Conservation (phyloP, 2,797 vertebrate species). For the Typhlichthys subterraneus region DNA sequence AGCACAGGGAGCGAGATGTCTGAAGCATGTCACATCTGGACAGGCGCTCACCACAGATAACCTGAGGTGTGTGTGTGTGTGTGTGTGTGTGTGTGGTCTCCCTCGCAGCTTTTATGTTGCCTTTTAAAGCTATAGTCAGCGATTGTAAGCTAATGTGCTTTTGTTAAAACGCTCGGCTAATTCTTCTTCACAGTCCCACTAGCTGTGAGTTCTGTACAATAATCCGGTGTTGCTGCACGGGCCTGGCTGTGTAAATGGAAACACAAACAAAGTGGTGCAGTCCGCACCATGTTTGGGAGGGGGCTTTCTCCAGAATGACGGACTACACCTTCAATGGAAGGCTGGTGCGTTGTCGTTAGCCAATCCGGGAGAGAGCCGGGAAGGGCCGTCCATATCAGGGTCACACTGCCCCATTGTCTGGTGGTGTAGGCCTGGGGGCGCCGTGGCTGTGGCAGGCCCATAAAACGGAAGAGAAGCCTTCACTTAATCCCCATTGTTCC, state of each 20-base stretch:
- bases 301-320: too few species aligned
- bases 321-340: constrained; percentile 11
- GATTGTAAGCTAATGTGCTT: constrained; percentile 12
- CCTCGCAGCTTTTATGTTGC: constrained; percentile 20
- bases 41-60: constrained; percentile 28
- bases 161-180: too few species aligned
- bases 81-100: constrained; percentile 34
- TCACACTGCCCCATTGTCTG: constrained; percentile 57
- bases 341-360: constrained; percentile 30
- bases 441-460: constrained; percentile 34
- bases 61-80: constrained; percentile 26
- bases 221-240: too few species aligned
- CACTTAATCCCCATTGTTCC: constrained; percentile 40
- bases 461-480: constrained; percentile 60
- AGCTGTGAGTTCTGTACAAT: too few species aligned
- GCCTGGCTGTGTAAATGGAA: too few species aligned
- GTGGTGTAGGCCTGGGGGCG: constrained; percentile 14
- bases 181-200: too few species aligned
- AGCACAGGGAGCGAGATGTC: constrained; percentile 21
- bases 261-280: too few species aligned
- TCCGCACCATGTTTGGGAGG: too few species aligned
- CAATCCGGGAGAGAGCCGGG: constrained; percentile 44
- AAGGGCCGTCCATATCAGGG: constrained; percentile 56
- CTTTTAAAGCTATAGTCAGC: constrained; percentile 35
- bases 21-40: constrained; percentile 38